These are phyloP conservation scores for Coelinius sp. DNA, from an alignment of 2,888 invertebrate species.

Conservation along the genomic window DNA sequence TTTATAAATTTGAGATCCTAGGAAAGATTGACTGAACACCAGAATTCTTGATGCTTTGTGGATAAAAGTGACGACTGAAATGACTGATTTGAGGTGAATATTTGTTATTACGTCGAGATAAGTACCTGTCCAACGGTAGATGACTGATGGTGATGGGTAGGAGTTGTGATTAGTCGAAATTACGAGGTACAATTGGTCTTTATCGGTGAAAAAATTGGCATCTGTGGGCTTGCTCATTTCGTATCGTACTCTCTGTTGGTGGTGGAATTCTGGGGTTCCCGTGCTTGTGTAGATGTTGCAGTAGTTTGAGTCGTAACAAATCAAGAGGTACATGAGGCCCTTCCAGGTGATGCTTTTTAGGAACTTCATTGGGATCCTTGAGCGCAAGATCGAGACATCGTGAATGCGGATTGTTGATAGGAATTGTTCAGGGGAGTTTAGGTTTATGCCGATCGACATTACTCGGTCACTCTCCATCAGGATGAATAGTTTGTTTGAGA, in stretches of 20 bases:
- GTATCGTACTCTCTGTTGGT: conserved; percentile 50
- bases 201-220: conserved; percentile 55
- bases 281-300: conserved; percentile 53
- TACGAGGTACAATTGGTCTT: conserved; percentile 55
- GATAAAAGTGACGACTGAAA: conserved; percentile 56
- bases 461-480: conserved; percentile 48
- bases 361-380: neutral
- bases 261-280: conserved; percentile 40
- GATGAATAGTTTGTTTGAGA: conserved; percentile 47
- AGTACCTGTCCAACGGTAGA: conserved; percentile 61
- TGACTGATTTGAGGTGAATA: conserved; percentile 51
- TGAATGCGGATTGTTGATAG: neutral
- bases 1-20: conserved; percentile 55
- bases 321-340: conserved; percentile 49
- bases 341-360: conserved; percentile 54
- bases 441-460: conserved; percentile 35
- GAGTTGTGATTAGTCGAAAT: conserved; percentile 51
- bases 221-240: conserved; percentile 47
- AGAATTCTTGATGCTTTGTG: conserved; percentile 53
- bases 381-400: neutral
- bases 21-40: conserved; percentile 48
- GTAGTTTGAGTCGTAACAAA: conserved; percentile 50
- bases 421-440: neutral
- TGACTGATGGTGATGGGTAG: conserved; percentile 52
- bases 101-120: conserved; percentile 56